Percentiles rank a stretch among this genome's conserved stretches.
Evolutionary conservation across 2,888 invertebrate species (phyloP).

Genomic region (Scaptomyza cyrtandrae): DNA sequence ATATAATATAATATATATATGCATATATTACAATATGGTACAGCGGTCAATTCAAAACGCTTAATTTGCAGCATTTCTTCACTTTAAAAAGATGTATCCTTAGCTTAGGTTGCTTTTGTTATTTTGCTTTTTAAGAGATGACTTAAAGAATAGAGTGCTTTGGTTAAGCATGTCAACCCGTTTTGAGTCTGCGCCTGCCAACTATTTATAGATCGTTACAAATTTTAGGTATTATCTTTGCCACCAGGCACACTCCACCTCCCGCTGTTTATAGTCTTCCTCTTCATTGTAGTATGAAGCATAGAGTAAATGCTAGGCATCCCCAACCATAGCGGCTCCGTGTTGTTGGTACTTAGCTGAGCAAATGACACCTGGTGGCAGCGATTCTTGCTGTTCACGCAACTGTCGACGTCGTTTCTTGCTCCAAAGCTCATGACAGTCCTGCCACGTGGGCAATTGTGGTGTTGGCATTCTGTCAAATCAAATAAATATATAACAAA

Average conservation of each 20-base stretch:
- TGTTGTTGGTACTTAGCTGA: slow-evolving; percentile 74
- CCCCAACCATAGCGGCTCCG: slow-evolving; percentile 68
- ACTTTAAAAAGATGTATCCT: slow-evolving; percentile 39
- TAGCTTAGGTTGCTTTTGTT: slow-evolving; percentile 29
- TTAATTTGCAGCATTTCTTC: slow-evolving; percentile 50
- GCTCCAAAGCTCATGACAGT: slow-evolving; percentile 99
- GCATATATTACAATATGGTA: slow-evolving; percentile 65
- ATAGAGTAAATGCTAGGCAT: slow-evolving; percentile 77
- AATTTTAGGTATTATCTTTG: slow-evolving; percentile 58
- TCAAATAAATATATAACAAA: slow-evolving; percentile 49
- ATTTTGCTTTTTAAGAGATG: slow-evolving; percentile 44
- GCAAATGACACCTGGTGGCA: slow-evolving; percentile 64
- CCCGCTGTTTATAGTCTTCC: slow-evolving; percentile 54
- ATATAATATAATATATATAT: slow-evolving; percentile 11
- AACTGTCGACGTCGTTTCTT: slow-evolving; percentile 95
- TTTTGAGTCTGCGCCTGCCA: slow-evolving; percentile 55
- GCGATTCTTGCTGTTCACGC: slow-evolving; percentile 87
- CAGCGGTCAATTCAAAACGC: slow-evolving; percentile 63
- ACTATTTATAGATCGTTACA: slow-evolving; percentile 47
- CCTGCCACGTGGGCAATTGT: slow-evolving; percentile 96
- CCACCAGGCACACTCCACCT: slow-evolving; percentile 71
- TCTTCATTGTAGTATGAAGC: slow-evolving; percentile 60
- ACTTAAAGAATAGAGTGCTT: slow-evolving; percentile 67
- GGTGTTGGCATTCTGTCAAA: slow-evolving; percentile 90
- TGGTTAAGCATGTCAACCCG: slow-evolving; percentile 67